These are phyloP conservation scores for Drosophila prosaltans DNA, from an alignment of 1,140 invertebrate species.

Conservation along the genomic window DNA sequence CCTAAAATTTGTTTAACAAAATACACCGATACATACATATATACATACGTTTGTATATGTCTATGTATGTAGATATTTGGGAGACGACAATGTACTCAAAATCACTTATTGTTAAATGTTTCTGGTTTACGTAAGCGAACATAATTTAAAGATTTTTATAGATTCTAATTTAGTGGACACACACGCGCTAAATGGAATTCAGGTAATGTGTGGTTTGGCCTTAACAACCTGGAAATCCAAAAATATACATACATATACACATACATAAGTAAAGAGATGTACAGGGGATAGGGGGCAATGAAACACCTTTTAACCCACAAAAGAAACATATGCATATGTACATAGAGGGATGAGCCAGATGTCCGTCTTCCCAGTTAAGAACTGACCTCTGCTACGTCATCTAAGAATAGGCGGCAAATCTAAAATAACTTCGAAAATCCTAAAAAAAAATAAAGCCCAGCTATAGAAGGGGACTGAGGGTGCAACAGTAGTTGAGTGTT, in stretches of 20 bases:
- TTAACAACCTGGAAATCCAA: constrained; percentile 9
- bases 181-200: constrained; percentile 19
- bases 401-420: constrained; percentile 3
- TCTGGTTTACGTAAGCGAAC: constrained; percentile 14
- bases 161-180: constrained; percentile 12
- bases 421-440: neutral
- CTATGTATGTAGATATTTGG: neutral
- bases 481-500: neutral
- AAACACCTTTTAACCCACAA: constrained; percentile 12
- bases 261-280: neutral
- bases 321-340: neutral
- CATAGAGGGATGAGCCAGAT: neutral
- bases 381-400: constrained; percentile 10
- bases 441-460: neutral
- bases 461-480: neutral
- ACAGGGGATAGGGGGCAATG: neutral
- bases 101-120: neutral
- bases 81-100: constrained; percentile 6
- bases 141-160: constrained; percentile 17
- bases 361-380: constrained; percentile 1
- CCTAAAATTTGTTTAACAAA: neutral
- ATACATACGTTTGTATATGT: neutral
- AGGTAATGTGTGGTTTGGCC: neutral
- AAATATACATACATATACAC: neutral
- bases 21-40: neutral